These are phyloP conservation scores for Miltochrista miniata DNA, from an alignment of 2,888 invertebrate genomes.

Conservation along the genomic window DNA sequence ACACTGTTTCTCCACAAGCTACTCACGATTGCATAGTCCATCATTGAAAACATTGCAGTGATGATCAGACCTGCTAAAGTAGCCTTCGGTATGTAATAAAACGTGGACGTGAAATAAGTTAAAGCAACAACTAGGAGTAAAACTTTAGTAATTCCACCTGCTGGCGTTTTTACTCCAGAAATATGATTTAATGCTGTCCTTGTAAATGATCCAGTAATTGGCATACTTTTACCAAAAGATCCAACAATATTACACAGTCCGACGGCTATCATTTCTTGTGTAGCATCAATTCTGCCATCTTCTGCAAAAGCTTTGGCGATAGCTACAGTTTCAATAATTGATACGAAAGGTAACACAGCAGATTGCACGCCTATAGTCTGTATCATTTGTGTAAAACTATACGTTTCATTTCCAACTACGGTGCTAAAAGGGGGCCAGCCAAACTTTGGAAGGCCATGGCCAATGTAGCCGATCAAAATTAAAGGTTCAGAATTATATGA, in stretches of 20 bases:
- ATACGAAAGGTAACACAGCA: constrained; percentile 86
- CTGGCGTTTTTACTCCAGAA: constrained; percentile 93
- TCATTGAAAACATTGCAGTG: constrained; percentile 93
- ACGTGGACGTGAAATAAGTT: constrained; percentile 90
- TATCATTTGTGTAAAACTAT: constrained; percentile 85
- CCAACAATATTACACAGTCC: constrained; percentile 92
- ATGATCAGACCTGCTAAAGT: constrained; percentile 95
- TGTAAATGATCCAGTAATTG: constrained; percentile 93
- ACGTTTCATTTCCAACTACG: constrained; percentile 81
- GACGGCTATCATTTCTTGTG: constrained; percentile 95
- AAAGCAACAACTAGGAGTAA: constrained; percentile 90
- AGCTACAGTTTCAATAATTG: constrained; percentile 88
- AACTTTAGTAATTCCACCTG: constrained; percentile 92
- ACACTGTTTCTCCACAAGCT: constrained; percentile 92
- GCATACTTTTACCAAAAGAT: constrained; percentile 94
- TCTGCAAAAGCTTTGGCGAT: constrained; percentile 91
- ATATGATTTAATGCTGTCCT: constrained; percentile 95
- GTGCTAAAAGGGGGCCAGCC: constrained; percentile 87
- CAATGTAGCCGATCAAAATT: constrained; percentile 86
- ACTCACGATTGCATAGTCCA: constrained; percentile 85
- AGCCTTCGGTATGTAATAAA: constrained; percentile 93
- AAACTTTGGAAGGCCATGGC: constrained; percentile 88
- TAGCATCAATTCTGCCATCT: constrained; percentile 91
- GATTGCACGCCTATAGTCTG: constrained; percentile 83
- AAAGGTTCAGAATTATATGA: constrained; percentile 80